Evolutionary conservation across 2,797 vertebrate genomes (phyloP).

Genomic region (Dendrocincla tyrannina): DNA sequence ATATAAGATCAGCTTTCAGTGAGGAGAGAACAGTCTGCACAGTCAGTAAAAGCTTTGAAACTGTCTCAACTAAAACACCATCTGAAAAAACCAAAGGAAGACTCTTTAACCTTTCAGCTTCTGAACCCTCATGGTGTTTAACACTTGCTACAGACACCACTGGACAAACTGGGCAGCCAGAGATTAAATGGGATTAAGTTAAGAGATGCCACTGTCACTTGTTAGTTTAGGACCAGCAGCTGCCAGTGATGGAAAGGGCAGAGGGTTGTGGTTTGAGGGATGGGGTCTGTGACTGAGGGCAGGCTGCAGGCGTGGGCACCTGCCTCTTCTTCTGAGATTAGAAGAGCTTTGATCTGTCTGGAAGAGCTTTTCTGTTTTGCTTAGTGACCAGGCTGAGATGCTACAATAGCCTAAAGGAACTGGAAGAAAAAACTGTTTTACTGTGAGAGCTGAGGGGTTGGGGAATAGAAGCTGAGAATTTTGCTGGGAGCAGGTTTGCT

Average conservation of each 20-base stretch:
- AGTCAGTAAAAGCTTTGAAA: background rate
- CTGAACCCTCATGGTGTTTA: background rate
- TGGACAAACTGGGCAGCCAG: background rate
- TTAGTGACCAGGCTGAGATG: background rate
- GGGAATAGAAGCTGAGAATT: fast-evolving
- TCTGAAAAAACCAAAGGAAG: background rate
- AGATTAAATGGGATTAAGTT: background rate
- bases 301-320: background rate
- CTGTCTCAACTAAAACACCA: background rate
- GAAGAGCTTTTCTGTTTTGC: background rate
- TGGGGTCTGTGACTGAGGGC: background rate
- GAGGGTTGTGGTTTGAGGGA: background rate
- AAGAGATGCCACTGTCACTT: background rate
- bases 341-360: background rate
- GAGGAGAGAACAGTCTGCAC: background rate
- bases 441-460: background rate
- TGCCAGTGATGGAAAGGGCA: background rate
- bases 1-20: background rate
- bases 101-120: background rate
- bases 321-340: background rate
- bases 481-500: background rate
- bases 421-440: background rate
- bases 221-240: background rate
- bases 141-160: background rate
- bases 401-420: background rate